phyloP scores from a whole-genome alignment of 2,888 invertebrate genomes.

The Leuctra nigra region DNA sequence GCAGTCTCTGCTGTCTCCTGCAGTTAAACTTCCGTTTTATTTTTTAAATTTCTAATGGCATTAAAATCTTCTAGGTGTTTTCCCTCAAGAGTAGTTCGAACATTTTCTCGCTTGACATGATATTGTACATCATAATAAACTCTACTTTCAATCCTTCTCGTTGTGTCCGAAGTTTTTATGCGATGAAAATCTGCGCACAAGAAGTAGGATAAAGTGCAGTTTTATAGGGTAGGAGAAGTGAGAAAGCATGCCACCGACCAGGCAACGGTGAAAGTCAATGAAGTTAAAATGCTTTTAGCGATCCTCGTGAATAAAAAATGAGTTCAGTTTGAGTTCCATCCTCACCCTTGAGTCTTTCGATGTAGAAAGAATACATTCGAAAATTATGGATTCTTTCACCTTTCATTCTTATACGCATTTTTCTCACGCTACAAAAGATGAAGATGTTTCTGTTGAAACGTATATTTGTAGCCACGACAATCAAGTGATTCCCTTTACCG shows the following conservation, averaged over 20 bases:
- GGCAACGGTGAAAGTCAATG: conserved; percentile 14
- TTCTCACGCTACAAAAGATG: too few species aligned
- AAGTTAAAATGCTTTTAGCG: conserved; percentile 18
- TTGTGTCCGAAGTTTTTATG: not conserved
- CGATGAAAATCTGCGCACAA: conserved; percentile 10
- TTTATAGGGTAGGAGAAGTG: conserved; percentile 1
- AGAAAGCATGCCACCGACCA: not conserved
- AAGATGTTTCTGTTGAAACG: too few species aligned
- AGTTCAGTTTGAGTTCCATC: conserved; percentile 1
- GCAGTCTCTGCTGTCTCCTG: too few species aligned
- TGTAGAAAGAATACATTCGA: not conserved
- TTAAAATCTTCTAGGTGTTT: too few species aligned
- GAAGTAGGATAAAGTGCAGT: conserved; percentile 10
- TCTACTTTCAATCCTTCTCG: not conserved
- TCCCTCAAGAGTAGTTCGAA: too few species aligned
- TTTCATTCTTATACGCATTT: too few species aligned
- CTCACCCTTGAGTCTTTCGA: not conserved
- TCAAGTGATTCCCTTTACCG: too few species aligned
- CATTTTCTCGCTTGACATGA: too few species aligned
- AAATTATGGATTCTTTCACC: conserved; percentile 9
- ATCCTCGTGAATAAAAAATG: conserved; percentile 15
- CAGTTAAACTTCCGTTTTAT: too few species aligned
- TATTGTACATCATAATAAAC: too few species aligned
- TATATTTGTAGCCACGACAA: too few species aligned
- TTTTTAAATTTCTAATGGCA: too few species aligned